Evolutionary conservation across 2,797 vertebrate genomes (phyloP).

Genomic region (Ataeniobius toweri): DNA sequence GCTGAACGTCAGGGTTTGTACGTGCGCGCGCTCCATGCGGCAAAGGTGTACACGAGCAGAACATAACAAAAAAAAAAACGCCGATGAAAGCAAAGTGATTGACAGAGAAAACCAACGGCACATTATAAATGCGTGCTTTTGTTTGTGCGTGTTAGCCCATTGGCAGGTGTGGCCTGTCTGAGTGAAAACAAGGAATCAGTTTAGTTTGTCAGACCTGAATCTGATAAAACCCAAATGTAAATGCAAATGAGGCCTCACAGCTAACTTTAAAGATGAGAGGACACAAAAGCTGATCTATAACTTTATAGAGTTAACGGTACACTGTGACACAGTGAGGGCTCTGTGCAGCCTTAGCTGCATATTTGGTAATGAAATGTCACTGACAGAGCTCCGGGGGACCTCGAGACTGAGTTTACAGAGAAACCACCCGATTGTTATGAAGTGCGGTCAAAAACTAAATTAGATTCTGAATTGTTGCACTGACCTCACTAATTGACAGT

Average conservation of each 20-base stretch:
- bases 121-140: conserved; percentile 6
- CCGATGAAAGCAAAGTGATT: background rate
- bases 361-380: background rate
- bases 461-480: background rate
- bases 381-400: background rate
- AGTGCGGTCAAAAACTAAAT: background rate
- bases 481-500: background rate
- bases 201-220: conserved; percentile 44
- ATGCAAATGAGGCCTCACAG: conserved; percentile 56
- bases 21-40: conserved; percentile 21
- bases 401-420: background rate
- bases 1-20: conserved; percentile 17
- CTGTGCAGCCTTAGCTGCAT: background rate
- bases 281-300: background rate
- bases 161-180: conserved; percentile 36
- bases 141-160: conserved; percentile 14
- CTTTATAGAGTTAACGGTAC: conserved; percentile 39
- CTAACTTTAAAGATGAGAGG: background rate
- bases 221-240: conserved; percentile 70
- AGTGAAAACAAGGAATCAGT: conserved; percentile 57
- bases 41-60: background rate
- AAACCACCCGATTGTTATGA: background rate
- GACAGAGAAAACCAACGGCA: conserved; percentile 13
- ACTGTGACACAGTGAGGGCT: background rate
- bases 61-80: conserved; percentile 38